Evolutionary conservation across 2,113 vertebrate genomes (phyloP), one percentile per base, ranked within the genome.

Genomic region (Smithornis capensis): DNA sequence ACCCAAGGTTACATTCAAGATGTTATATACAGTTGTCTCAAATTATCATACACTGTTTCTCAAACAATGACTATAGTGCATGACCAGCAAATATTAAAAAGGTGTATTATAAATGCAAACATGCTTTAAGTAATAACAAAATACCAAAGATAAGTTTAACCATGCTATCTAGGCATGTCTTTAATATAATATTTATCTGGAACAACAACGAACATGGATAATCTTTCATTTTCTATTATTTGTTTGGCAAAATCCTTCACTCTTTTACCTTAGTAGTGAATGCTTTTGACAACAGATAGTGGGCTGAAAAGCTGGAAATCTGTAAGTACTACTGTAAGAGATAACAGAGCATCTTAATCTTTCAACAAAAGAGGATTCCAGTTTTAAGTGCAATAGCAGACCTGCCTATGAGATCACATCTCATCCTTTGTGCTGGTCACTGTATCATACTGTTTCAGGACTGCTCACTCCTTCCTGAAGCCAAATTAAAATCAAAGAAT

Each of bases 381-480:
- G 19, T 49, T 76, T 67, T 49, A 75, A 71, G 64, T 67, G 35
- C 94, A 97, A 95, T 68, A 97, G 94, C n/a, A 62, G 97, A 97
- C 88, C 95, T 89, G 76, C 91, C 90, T 92, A 91, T 97, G 96
- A 97, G 96, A 98, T 97, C 94, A 97, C 89, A 93, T 96, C 95
- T 97, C 96, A 95, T 95, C 89, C 91, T 97, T 91, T 44, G 89
- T 84, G 94, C 92, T 97, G 95, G 95, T 97, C 84, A 84, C 82
- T 95, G 96, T 96, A 52, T 29, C 17, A 18, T 14, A 14, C 29
- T 42, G 8, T 57, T 92, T 91, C 45, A 77, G 55, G 40, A 73
- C 19, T 0, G 0, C 4, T 5, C 37, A 23, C 59, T 78, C 44
- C 28, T 27, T 79, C 63, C 57, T 76, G 73, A 92, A 89, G 38